phyloP scores from a whole-genome alignment of 2,113 vertebrate species.

The Hippocampus guttulatus region DNA sequence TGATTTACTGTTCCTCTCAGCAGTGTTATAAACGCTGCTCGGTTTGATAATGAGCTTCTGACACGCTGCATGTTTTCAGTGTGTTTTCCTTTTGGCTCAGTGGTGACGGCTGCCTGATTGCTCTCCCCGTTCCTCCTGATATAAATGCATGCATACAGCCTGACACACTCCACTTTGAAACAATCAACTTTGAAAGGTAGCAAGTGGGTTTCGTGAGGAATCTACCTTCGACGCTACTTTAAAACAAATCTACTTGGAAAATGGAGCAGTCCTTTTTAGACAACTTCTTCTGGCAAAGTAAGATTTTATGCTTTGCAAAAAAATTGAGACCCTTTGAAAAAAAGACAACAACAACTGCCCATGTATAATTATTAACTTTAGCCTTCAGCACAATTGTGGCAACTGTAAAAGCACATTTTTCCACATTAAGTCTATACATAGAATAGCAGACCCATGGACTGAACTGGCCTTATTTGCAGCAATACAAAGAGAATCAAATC shows the following conservation, averaged over 20 bases:
- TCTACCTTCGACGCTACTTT: neutral
- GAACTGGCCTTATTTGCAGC: neutral
- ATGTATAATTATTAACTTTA: neutral
- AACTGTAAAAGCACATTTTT: too few relatives aligned
- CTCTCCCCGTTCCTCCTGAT: constrained; percentile 55
- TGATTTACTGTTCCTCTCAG: constrained; percentile 71
- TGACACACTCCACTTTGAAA: constrained; percentile 28
- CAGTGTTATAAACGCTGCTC: constrained; percentile 61
- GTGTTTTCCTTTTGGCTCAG: constrained; percentile 64
- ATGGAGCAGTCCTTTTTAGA: neutral
- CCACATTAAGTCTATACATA: neutral
- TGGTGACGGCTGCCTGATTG: constrained; percentile 61
- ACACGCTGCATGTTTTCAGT: constrained; percentile 63
- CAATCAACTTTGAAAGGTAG: neutral
- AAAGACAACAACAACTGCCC: neutral
- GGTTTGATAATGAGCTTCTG: constrained; percentile 67
- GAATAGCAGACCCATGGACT: neutral
- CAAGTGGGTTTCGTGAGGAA: neutral
- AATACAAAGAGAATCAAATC: constrained; percentile 1
- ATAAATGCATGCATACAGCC: constrained; percentile 43
- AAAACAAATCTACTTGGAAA: neutral
- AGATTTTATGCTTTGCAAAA: neutral
- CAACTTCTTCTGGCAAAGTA: neutral
- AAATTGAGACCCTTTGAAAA: neutral
- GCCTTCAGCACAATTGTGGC: too few relatives aligned